Percentiles rank a stretch among this genome's conserved stretches.
Conservation (phyloP, 1,140 invertebrate species). For the Stratiolaelaps scimitus region DNA sequence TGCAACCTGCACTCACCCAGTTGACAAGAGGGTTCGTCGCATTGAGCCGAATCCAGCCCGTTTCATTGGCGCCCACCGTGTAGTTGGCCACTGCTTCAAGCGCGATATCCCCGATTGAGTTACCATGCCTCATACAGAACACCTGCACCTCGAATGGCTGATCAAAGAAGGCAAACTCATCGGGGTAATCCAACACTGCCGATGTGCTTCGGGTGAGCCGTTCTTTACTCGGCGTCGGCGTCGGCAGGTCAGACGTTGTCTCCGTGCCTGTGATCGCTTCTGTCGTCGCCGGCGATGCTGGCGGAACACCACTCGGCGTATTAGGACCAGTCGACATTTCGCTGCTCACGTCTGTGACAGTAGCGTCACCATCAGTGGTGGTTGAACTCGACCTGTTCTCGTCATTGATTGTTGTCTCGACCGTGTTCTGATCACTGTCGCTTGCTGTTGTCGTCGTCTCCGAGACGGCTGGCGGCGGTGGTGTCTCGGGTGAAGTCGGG, state of each 20-base stretch:
- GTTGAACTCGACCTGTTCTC: background rate
- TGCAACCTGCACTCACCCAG: slow-evolving; percentile 33
- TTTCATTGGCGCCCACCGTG: slow-evolving; percentile 1
- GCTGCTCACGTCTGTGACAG: too few species aligned
- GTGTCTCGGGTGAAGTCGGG: too few species aligned
- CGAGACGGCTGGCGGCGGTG: too few species aligned
- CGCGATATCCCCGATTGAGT: slow-evolving; percentile 25
- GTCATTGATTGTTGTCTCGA: too few species aligned
- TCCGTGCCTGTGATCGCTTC: too few species aligned
- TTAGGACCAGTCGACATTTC: too few species aligned
- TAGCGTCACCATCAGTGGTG: too few species aligned
- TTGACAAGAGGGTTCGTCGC: slow-evolving; percentile 34
- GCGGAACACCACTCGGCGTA: too few species aligned
- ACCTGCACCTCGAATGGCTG: slow-evolving; percentile 11
- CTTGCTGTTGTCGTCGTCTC: too few species aligned
- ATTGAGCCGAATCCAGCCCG: slow-evolving; percentile 36
- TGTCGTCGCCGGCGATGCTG: too few species aligned
- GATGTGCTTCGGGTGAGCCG: background rate
- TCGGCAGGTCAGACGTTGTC: background rate
- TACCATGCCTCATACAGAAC: slow-evolving; percentile 3
- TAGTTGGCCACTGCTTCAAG: slow-evolving; percentile 21
- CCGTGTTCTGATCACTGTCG: too few species aligned
- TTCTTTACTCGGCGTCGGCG: background rate
- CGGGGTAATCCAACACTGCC: slow-evolving; percentile 1
- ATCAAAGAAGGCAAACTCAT: slow-evolving; percentile 10